Conservation (phyloP, 2,888 invertebrate genomes). For the Acheta domesticus region DNA sequence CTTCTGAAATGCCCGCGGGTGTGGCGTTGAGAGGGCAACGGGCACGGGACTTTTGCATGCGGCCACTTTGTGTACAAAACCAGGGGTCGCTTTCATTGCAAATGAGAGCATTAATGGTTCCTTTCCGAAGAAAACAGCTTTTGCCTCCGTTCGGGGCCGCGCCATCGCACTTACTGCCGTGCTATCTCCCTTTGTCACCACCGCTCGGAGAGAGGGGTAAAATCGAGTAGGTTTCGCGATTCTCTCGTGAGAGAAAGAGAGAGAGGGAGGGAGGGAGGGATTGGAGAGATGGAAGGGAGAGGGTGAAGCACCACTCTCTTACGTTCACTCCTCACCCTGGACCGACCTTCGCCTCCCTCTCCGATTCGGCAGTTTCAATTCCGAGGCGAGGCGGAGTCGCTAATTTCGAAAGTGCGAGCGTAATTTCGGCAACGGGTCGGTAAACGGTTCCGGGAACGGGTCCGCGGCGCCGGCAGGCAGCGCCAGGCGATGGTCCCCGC, state of each 20-base stretch:
- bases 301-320: no score
- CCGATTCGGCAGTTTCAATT: background rate
- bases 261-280: no score
- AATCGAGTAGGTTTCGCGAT: no score
- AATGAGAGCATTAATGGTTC: background rate
- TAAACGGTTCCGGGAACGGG: background rate
- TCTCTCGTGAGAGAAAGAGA: no score
- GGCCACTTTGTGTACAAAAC: background rate
- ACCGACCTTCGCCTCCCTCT: background rate
- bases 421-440: background rate
- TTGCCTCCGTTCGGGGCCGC: background rate
- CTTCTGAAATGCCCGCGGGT: no score
- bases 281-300: no score
- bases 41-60: background rate
- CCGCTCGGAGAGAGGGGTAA: no score
- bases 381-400: background rate
- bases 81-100: conserved; percentile 2
- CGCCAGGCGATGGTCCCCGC: background rate
- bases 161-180: no score
- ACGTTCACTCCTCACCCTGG: no score
- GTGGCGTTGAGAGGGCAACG: background rate
- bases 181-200: no score
- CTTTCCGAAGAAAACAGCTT: conserved; percentile 7
- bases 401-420: conserved; percentile 3
- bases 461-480: no score